phyloP scores from a whole-genome alignment of 2,113 vertebrate species.

The Syngnathus floridae region DNA sequence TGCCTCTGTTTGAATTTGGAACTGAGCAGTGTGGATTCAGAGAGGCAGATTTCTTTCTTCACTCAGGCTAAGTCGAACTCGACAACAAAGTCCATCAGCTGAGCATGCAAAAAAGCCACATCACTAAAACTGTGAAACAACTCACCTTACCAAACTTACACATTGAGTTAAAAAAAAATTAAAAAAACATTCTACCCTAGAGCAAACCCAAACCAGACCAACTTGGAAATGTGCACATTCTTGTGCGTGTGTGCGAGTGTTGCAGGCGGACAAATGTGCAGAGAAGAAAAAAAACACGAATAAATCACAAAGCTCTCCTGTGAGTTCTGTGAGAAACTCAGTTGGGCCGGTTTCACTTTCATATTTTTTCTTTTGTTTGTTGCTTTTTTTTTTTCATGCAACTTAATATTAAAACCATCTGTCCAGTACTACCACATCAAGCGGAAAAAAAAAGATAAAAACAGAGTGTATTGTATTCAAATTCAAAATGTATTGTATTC shows the following conservation, averaged over 20 bases:
- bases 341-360: constrained; percentile 3
- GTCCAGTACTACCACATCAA: background rate
- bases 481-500: background rate
- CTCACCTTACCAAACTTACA: constrained; percentile 3
- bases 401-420: background rate
- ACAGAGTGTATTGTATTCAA: background rate
- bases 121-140: constrained; percentile 3
- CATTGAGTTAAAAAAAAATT: background rate
- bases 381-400: background rate
- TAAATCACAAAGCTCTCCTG: constrained; percentile 3
- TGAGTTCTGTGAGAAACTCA: constrained; percentile 5
- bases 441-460: background rate
- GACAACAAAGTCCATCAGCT: constrained; percentile 8
- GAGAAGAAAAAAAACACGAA: background rate
- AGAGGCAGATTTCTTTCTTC: background rate
- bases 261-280: background rate
- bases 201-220: constrained; percentile 2
- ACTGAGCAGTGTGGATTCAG: constrained; percentile 4
- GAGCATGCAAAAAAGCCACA: constrained; percentile 8
- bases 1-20: background rate
- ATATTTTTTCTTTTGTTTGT: background rate
- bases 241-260: background rate
- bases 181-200: background rate
- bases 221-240: background rate
- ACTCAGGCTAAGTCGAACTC: no score